Conservation (phyloP, 2,113 vertebrate species). For the Lagopus muta region DNA sequence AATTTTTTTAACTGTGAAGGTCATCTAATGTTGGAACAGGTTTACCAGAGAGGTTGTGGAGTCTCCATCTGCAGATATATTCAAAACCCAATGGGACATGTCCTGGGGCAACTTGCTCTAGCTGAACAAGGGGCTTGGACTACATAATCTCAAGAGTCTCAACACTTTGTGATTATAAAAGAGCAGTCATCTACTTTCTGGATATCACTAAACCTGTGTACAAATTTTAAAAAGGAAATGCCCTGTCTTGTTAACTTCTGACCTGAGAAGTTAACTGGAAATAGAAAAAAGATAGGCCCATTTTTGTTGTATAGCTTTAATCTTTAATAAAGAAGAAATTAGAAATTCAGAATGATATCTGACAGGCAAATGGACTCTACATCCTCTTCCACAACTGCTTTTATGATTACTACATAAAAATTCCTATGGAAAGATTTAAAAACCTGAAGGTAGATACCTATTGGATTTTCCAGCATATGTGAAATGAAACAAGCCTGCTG, state of each 20-base stretch:
- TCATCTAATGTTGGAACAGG: not conserved
- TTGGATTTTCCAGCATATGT: not conserved
- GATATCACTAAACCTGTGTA: not conserved
- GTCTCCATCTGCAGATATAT: not conserved
- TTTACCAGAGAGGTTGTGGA: not conserved
- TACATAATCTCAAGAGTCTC: not conserved
- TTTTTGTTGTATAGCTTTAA: not conserved
- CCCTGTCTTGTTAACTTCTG: not conserved
- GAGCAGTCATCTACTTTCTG: not conserved
- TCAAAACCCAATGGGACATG: not conserved
- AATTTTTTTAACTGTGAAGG: not conserved
- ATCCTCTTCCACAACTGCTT: not conserved
- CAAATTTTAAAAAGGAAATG: not conserved
- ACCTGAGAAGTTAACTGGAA: not conserved
- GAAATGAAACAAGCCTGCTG: not conserved
- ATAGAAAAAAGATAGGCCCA: not conserved
- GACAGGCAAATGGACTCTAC: not conserved
- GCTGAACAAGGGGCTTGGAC: not conserved
- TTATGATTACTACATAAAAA: not conserved
- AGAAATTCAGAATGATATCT: not conserved
- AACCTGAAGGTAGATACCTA: not conserved
- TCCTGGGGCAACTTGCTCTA: not conserved
- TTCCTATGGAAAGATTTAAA: not conserved
- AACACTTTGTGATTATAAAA: not conserved
- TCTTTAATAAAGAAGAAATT: not conserved